Conservation (phyloP, 2,797 vertebrate genomes). For the Tadarida brasiliensis region DNA sequence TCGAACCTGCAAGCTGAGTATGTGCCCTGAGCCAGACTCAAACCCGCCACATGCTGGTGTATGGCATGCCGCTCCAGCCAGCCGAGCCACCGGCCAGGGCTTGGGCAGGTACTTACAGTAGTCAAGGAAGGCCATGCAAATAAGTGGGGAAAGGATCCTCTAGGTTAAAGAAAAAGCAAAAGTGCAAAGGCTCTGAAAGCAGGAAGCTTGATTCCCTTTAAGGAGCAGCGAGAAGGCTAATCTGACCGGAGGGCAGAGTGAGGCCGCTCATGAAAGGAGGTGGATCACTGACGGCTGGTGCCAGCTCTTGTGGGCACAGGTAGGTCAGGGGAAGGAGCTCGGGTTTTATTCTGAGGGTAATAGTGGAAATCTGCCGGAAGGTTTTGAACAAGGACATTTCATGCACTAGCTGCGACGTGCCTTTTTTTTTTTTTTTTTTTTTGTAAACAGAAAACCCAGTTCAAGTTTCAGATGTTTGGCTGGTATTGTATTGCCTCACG, state of each 20-base stretch:
- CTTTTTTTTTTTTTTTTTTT: neutral
- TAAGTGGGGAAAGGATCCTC: neutral
- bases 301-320: neutral
- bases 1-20: no score
- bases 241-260: neutral
- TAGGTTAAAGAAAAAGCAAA: neutral
- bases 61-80: neutral
- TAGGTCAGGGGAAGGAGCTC: neutral
- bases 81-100: neutral
- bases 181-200: neutral
- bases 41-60: neutral
- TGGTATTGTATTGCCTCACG: neutral
- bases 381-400: neutral
- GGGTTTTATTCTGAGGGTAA: slow-evolving; percentile 16
- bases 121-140: neutral
- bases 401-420: neutral
- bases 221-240: neutral
- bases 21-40: neutral
- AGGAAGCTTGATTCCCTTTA: neutral
- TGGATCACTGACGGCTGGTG: neutral
- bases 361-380: neutral
- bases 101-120: neutral
- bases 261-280: neutral
- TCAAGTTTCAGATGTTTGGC: neutral
- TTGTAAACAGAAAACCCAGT: neutral